Evolutionary conservation across 1,140 invertebrate species (phyloP), one percentile per base, ranked within the genome.

Genomic region (Lordiphosa stackelbergi): DNA sequence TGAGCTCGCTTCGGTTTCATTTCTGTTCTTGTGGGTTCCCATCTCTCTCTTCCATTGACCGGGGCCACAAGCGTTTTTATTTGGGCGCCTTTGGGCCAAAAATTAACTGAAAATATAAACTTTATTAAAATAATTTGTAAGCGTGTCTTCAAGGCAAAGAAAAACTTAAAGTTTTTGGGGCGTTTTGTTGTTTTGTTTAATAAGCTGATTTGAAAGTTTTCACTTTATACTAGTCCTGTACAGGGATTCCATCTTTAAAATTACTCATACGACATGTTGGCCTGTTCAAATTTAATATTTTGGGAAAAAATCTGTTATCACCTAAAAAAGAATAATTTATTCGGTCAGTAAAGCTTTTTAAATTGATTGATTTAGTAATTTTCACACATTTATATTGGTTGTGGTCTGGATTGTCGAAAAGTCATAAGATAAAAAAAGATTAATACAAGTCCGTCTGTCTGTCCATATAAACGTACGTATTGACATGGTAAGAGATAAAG

Each of bases 11-110:
- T 45, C 28, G 42, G 37, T 51, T 53, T 45, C 40, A 31, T 51
- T 63, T 68, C 60, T 53, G 52, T 54, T 58, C 58, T 51, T 49
- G 37, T 46, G 13, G 45, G 28, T 24, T 43, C 16, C 38, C 53
- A 10, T 36, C 6, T 47, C 43, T 13, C 43, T 56, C 36, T 40
- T 54, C 31, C 47, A 49, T 68, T 59, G 57, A 48, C 61, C 54
- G 58, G 54, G 54, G 46, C 61, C 65, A 49, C 61, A 38, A 64
- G 60, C 65, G 36, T 24, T 56, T 49, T 41, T 24, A 35, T 59
- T 69, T 69, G 59, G 66, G 61, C 61, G 66, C 62, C 63, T 66
- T 55, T 8, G 42, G 52, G 57, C 47, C 43, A 46, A 46, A 46
- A 46, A 64, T 64, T 68, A 58, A 45, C 38, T 45, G 13, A 34